Percentiles rank a stretch among this genome's conserved stretches.
Conservation (phyloP, 1,140 invertebrate genomes). For the Sinonovacula constricta region DNA sequence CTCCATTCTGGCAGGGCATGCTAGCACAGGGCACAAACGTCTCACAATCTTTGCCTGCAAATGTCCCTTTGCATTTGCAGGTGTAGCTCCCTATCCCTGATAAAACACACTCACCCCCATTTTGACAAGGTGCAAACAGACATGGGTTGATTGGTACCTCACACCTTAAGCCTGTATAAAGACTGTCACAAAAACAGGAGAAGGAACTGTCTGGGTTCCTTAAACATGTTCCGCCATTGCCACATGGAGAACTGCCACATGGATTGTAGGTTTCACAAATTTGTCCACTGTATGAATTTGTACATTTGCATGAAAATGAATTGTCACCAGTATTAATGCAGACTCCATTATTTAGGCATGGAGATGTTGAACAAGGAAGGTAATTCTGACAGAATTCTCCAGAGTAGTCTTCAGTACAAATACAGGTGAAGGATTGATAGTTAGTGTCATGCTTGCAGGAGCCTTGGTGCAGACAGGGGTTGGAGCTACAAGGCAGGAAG, state of each 20-base stretch:
- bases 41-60: constrained; percentile 56
- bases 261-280: constrained; percentile 55
- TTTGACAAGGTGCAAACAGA: constrained; percentile 27
- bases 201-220: constrained; percentile 76
- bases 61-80: constrained; percentile 55
- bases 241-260: constrained; percentile 62
- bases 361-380: constrained; percentile 56
- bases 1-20: constrained; percentile 60
- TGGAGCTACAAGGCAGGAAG: constrained; percentile 76
- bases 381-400: constrained; percentile 62
- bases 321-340: constrained; percentile 75
- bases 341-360: constrained; percentile 63
- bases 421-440: constrained; percentile 51
- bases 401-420: constrained; percentile 53
- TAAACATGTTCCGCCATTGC: constrained; percentile 58
- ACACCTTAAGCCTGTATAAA: constrained; percentile 32
- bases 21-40: constrained; percentile 54
- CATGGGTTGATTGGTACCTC: constrained; percentile 37
- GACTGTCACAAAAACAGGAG: constrained; percentile 22
- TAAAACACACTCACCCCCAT: constrained; percentile 51
- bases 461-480: constrained; percentile 61
- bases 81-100: constrained; percentile 39
- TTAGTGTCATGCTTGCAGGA: constrained; percentile 47
- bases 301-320: constrained; percentile 58
- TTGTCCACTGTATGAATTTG: constrained; percentile 54